Evolutionary conservation across 2,888 invertebrate genomes (phyloP).

Genomic region (Agrilus biguttatus): DNA sequence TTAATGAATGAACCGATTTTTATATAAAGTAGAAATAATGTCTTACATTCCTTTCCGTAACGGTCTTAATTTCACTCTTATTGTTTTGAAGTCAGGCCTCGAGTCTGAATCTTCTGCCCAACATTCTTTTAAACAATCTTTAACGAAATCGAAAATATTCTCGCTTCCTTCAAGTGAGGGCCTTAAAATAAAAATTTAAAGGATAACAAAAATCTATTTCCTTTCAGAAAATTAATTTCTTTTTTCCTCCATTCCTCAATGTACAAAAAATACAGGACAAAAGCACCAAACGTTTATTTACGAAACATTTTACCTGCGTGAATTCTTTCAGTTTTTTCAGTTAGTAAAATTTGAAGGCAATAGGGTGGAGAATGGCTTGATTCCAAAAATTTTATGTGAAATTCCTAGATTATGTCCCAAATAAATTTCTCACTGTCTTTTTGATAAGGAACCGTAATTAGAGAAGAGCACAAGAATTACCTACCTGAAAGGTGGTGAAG

Average conservation of each 20-base stretch:
- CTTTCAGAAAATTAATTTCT: constrained; percentile 1
- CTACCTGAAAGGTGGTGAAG: constrained; percentile 46
- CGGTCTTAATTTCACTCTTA: constrained; percentile 64
- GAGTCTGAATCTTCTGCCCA: constrained; percentile 70
- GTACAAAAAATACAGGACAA: no score
- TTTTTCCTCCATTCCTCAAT: no score
- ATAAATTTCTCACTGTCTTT: no score
- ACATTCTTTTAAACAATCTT: constrained; percentile 73
- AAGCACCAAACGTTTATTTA: no score
- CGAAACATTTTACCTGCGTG: no score
- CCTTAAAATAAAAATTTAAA: constrained; percentile 34
- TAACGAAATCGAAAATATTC: constrained; percentile 73
- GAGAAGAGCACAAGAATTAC: constrained; percentile 32
- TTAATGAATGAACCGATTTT: no score
- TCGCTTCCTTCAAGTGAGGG: constrained; percentile 68
- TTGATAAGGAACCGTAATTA: background rate
- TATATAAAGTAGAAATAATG: constrained; percentile 1
- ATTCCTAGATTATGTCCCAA: no score
- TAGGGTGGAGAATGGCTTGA: no score
- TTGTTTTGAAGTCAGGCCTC: constrained; percentile 73
- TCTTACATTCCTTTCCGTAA: constrained; percentile 80
- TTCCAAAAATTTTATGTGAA: no score
- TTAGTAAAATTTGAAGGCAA: no score
- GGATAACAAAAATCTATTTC: constrained; percentile 16
- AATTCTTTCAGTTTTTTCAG: no score